Percentiles rank a stretch among this genome's conserved stretches.
Conservation (phyloP, 2,797 vertebrate species). For the Eulemur coronatus region DNA sequence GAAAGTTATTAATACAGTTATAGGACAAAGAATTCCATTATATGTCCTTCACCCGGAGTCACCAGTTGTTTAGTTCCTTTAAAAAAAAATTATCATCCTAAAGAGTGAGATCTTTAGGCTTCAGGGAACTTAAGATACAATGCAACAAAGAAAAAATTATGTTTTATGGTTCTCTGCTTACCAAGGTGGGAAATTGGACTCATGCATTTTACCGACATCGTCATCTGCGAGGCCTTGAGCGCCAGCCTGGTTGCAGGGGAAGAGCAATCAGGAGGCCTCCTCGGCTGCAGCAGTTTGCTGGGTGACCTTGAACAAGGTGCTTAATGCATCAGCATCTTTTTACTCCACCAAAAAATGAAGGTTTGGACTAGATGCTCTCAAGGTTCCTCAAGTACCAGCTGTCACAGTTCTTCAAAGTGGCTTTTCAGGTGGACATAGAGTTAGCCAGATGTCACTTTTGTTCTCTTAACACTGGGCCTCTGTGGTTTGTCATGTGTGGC, state of each 20-base stretch:
- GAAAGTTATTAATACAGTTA: not conserved
- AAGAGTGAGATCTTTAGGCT: not conserved
- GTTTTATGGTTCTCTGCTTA: not conserved
- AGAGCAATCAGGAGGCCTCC: not conserved
- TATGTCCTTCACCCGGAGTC: not conserved
- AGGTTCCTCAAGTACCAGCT: conserved; percentile 39
- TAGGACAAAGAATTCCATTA: not conserved
- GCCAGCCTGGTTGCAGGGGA: not conserved
- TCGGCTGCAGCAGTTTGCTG: not conserved
- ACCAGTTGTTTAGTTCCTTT: not conserved
- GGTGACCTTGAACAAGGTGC: not conserved
- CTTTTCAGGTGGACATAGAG: not conserved
- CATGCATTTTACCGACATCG: not conserved
- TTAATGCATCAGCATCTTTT: not conserved
- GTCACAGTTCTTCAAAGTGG: not conserved
- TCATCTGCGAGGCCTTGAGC: not conserved
- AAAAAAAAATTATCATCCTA: not conserved
- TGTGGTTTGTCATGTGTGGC: not conserved
- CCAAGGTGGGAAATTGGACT: not conserved
- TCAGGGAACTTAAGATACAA: not conserved
- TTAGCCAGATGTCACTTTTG: not conserved
- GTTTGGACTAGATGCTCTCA: conserved; percentile 37
- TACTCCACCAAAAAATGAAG: not conserved
- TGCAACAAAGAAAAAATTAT: not conserved
- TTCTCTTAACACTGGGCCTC: not conserved